Conservation (phyloP, 1,140 invertebrate genomes). For the Dolichoris vasculosae region DNA sequence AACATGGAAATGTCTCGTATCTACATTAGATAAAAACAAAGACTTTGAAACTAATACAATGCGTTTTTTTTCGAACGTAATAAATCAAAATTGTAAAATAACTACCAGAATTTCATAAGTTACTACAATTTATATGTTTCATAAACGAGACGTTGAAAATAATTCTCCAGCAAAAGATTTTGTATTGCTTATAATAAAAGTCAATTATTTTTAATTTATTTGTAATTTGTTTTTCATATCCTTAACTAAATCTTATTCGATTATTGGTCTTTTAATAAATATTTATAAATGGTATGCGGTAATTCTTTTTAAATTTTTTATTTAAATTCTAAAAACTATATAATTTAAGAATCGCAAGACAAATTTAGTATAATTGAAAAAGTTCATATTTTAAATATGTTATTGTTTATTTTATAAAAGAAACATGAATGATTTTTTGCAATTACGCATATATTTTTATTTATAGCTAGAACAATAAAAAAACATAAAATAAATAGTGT, state of each 20-base stretch:
- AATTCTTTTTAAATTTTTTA: too few relatives aligned
- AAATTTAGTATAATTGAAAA: too few relatives aligned
- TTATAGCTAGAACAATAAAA: too few relatives aligned
- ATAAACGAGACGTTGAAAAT: not conserved
- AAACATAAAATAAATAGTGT: too few relatives aligned
- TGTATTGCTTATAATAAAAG: constrained; percentile 47
- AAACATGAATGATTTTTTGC: too few relatives aligned
- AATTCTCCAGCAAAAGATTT: constrained; percentile 16
- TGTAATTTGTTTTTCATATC: not conserved
- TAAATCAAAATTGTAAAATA: constrained; percentile 15
- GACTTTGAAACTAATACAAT: not conserved
- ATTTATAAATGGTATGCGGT: too few relatives aligned
- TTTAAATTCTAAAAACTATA: too few relatives aligned
- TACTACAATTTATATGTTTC: constrained; percentile 14
- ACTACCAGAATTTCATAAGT: not conserved
- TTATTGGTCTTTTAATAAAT: not conserved
- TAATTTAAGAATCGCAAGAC: too few relatives aligned
- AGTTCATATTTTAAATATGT: too few relatives aligned
- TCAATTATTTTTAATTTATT: constrained; percentile 18
- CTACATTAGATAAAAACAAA: constrained; percentile 18
- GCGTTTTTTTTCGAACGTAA: not conserved
- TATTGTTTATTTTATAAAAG: too few relatives aligned
- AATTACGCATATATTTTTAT: too few relatives aligned
- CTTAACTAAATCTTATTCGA: not conserved
- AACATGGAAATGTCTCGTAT: not conserved